Conservation (phyloP, 2,113 vertebrate species). For the Tetrax tetrax region DNA sequence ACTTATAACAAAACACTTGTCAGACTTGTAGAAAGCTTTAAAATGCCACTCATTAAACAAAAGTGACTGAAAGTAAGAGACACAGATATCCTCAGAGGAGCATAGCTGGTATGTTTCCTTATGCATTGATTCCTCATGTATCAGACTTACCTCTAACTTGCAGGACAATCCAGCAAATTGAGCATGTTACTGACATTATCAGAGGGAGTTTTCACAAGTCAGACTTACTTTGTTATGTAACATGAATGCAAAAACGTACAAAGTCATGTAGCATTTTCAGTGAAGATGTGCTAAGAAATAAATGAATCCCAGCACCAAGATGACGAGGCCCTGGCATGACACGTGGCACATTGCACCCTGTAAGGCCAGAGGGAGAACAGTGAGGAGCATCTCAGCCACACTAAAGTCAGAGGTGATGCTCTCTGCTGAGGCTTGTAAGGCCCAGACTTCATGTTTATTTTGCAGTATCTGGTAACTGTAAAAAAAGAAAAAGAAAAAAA, state of each 20-base stretch:
- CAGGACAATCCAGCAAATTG: background rate
- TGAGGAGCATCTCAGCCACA: background rate
- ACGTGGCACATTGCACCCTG: background rate
- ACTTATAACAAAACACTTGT: background rate
- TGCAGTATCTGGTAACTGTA: background rate
- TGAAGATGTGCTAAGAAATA: background rate
- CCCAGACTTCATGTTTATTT: background rate
- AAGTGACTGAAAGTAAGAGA: background rate
- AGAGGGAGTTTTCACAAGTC: background rate
- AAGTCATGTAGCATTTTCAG: background rate
- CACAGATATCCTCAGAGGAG: background rate
- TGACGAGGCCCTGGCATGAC: fast-evolving
- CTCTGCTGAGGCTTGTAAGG: background rate
- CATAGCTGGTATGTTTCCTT: background rate
- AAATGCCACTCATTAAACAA: background rate
- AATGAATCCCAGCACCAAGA: background rate
- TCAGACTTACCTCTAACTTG: background rate
- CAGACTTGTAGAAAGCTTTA: background rate
- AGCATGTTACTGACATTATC: background rate
- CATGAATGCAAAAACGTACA: background rate
- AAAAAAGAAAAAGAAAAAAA: background rate
- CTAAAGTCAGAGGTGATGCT: background rate
- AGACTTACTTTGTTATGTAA: background rate
- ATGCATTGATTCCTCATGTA: background rate
- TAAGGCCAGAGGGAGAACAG: background rate